Base-by-base conservation (phyloP, 2,888 invertebrate species). In the Cynaeus angustus region DNA sequence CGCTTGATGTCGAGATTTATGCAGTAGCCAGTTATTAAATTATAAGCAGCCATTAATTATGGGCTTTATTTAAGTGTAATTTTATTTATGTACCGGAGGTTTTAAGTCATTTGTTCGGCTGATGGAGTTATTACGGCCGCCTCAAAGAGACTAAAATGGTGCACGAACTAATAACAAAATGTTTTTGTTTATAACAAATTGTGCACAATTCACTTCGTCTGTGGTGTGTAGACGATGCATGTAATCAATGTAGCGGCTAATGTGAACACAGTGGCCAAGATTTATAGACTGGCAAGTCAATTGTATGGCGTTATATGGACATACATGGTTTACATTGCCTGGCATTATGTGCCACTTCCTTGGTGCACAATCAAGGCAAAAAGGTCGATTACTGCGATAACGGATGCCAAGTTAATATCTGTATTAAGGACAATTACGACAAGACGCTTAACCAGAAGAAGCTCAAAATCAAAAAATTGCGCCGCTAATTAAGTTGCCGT, bases 161-260 rank as follows among this genome's bases (percentile, higher is more conserved):
- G 28, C 28, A 13, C 45, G 4, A 13, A 12, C 13, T 12, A 46
- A 46, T 46, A 21, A 21, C 4, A 46, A 13, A 9, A 41, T 41
- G 12, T 21, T 3, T 21, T 76, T 74, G 72, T 73, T 77, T 74
- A 64, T 72, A 79, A 77, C 78, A 78, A 78, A 79, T 79, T 78
- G 74, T 74, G 64, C 65, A 71, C 75, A 76, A 76, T 75, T 74
- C 77, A 74, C 73, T 73, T 74, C 74, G 73, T 66, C 75, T 78
- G 75, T 78, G 78, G 74, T 75, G 78, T 79, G 79, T 79, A 79
- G 78, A 79, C 82, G 80, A 80, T 82, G 81, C 82, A 83, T 83
- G 83, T 83, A 83, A 83, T 83, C 83, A 83, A 83, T 83, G 83
- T 83, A 83, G 80, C 83, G 82, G 81, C 82, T 83, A 83, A 83